Evolutionary conservation across 2,888 invertebrate genomes (phyloP).

Genomic region (Hipparchia semele): DNA sequence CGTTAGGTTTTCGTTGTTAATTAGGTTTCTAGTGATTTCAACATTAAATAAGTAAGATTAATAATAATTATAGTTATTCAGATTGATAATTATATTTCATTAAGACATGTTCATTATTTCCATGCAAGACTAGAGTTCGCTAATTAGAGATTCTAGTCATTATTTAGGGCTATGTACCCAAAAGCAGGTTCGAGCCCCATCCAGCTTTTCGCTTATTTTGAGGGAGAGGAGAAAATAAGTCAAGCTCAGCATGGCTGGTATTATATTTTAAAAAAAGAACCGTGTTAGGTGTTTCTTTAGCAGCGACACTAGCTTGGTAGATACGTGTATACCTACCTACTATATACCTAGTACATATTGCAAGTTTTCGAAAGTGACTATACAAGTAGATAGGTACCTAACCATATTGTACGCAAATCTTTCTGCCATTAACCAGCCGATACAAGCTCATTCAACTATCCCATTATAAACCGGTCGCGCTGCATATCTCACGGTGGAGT

Average conservation of each 20-base stretch:
- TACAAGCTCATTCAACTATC: slow-evolving; percentile 55
- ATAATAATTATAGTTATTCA: not conserved
- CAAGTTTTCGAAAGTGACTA: slow-evolving; percentile 16
- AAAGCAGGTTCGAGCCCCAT: too few species aligned
- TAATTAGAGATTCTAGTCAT: too few species aligned
- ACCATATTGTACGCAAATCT: slow-evolving; percentile 25
- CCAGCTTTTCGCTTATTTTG: too few species aligned
- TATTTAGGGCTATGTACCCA: too few species aligned
- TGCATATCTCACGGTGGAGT: slow-evolving; percentile 55
- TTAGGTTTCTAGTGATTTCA: not conserved
- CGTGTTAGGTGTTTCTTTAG: too few species aligned
- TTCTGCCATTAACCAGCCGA: slow-evolving; percentile 26
- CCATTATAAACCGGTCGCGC: slow-evolving; percentile 48
- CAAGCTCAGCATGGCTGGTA: too few species aligned
- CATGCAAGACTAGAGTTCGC: too few species aligned
- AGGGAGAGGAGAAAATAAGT: too few species aligned
- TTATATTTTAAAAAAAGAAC: too few species aligned
- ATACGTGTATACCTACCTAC: too few species aligned
- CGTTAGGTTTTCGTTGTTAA: not conserved
- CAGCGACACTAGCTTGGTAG: not conserved
- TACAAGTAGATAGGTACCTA: not conserved
- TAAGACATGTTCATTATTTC: too few species aligned
- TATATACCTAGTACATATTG: too few species aligned
- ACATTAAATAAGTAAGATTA: not conserved
- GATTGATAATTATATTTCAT: not conserved